phyloP scores from a whole-genome alignment of 2,797 vertebrate genomes.

The Sciurus vulgaris region DNA sequence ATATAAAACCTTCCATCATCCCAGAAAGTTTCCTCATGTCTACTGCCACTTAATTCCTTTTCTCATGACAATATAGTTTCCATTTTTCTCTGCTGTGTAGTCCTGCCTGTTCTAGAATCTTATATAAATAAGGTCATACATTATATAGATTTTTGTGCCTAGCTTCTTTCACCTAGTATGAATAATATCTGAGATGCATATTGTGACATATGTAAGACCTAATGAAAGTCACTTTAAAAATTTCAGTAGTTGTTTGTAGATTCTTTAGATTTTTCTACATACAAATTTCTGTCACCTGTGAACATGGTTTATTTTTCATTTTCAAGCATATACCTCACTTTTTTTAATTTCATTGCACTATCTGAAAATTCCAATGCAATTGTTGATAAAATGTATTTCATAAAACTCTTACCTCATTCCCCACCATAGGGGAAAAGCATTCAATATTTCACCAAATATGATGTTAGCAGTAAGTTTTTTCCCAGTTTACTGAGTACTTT shows the following conservation, averaged over 20 bases:
- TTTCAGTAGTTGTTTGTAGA: conserved; percentile 27
- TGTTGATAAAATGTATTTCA: too few relatives aligned
- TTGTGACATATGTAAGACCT: background rate
- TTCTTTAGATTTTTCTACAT: background rate
- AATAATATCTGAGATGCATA: background rate
- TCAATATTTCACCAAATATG: background rate
- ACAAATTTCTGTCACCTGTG: background rate
- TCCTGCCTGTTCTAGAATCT: background rate
- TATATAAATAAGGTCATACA: conserved; percentile 7
- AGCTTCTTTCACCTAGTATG: background rate
- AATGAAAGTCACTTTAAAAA: background rate
- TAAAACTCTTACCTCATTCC: background rate
- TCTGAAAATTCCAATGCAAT: too few relatives aligned
- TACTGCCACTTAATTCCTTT: background rate
- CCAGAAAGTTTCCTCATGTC: background rate
- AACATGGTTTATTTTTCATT: background rate
- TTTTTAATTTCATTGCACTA: background rate
- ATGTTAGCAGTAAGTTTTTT: background rate
- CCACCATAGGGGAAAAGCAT: background rate
- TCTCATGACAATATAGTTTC: background rate
- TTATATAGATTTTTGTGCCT: background rate
- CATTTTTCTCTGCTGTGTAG: background rate
- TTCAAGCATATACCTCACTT: background rate
- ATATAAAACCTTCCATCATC: background rate
- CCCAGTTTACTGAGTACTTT: background rate